Percentiles rank a stretch among this genome's conserved stretches.
Evolutionary conservation across 1,140 invertebrate species (phyloP).

Genomic region (Zaprionus ghesquierei): DNA sequence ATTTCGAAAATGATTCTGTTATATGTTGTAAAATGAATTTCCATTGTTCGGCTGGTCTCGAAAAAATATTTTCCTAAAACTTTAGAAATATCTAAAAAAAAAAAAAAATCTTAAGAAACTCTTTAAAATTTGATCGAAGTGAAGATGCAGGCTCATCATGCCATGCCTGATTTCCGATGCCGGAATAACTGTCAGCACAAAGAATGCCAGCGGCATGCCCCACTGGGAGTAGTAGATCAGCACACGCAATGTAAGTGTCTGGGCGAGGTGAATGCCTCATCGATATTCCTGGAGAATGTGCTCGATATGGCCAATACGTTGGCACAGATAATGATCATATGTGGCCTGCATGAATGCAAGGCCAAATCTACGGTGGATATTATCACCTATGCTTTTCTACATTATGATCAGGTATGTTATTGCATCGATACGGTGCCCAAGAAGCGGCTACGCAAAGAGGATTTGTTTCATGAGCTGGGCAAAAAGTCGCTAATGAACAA

Average conservation of each 20-base stretch:
- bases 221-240: slow-evolving; percentile 68
- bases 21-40: neutral
- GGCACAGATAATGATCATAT: slow-evolving; percentile 76
- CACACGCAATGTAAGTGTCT: slow-evolving; percentile 72
- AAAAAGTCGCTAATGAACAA: slow-evolving; percentile 80
- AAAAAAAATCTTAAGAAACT: slow-evolving; percentile 7
- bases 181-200: slow-evolving; percentile 73
- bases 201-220: slow-evolving; percentile 72
- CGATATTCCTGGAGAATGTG: slow-evolving; percentile 76
- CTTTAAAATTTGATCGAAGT: neutral
- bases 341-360: slow-evolving; percentile 78
- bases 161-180: slow-evolving; percentile 74
- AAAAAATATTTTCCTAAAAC: neutral
- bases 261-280: slow-evolving; percentile 74
- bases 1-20: neutral
- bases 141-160: slow-evolving; percentile 71
- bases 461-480: slow-evolving; percentile 75
- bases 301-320: slow-evolving; percentile 71
- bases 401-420: slow-evolving; percentile 79
- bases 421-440: slow-evolving; percentile 73
- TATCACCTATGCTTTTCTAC: slow-evolving; percentile 71
- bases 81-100: slow-evolving; percentile 20
- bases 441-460: slow-evolving; percentile 73
- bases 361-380: slow-evolving; percentile 76
- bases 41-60: slow-evolving; percentile 39